These are phyloP conservation scores for Schizaphis graminum DNA, from an alignment of 2,888 invertebrate species.

Conservation along the genomic window DNA sequence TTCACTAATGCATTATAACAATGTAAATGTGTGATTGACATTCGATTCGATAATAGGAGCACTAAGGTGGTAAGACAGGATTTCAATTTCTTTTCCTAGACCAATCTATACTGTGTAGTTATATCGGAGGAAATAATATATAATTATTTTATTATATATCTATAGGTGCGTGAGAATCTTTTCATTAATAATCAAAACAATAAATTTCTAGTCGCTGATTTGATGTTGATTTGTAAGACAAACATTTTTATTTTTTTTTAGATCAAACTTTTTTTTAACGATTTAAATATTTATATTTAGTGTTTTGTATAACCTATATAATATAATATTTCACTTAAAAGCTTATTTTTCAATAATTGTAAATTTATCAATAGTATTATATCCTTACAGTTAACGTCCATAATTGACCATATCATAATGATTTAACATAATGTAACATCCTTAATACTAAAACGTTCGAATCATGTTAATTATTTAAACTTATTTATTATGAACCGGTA, in stretches of 20 bases:
- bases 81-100: conserved; percentile 26
- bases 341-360: not conserved
- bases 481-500: not conserved
- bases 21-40: conserved; percentile 15
- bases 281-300: not conserved
- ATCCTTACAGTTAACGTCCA: not conserved
- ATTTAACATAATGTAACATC: not conserved
- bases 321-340: not conserved
- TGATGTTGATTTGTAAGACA: too few relatives aligned
- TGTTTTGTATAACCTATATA: not conserved
- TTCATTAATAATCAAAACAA: not conserved
- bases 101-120: not conserved
- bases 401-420: not conserved
- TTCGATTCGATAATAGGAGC: conserved; percentile 16
- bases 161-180: not conserved
- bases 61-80: not conserved
- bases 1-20: conserved; percentile 9
- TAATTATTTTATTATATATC: not conserved
- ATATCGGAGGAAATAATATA: not conserved
- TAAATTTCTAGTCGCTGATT: not conserved
- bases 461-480: not conserved
- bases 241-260: not conserved
- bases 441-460: not conserved
- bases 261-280: not conserved
- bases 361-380: not conserved